These are phyloP conservation scores for Centroberyx gerrardi DNA, from an alignment of 2,797 vertebrate genomes.

Conservation along the genomic window DNA sequence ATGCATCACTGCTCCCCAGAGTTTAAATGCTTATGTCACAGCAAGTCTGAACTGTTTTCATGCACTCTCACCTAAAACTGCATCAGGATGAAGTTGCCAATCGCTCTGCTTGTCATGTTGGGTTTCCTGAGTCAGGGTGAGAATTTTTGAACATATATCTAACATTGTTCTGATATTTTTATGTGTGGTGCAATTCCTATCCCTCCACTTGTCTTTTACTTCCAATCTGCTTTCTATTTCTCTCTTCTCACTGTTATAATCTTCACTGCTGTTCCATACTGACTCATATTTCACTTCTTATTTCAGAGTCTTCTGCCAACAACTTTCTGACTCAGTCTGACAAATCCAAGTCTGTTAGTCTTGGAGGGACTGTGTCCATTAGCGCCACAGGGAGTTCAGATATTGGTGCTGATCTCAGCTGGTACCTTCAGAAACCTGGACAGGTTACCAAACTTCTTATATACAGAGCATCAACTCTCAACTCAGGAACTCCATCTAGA, in stretches of 20 bases:
- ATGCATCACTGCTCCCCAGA: constrained; percentile 32
- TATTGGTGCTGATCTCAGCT: constrained; percentile 19
- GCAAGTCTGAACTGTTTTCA: neutral
- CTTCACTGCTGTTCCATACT: neutral
- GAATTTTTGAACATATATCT: neutral
- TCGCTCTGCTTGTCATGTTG: constrained; percentile 3
- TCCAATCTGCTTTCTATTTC: neutral
- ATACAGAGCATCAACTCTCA: rapidly evolving
- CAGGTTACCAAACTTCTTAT: constrained; percentile 63
- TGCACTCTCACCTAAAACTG: neutral
- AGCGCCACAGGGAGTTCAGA: constrained; percentile 48
- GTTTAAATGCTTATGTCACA: constrained; percentile 9
- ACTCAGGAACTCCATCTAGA: constrained; percentile 47
- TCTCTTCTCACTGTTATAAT: neutral
- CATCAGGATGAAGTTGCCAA: neutral
- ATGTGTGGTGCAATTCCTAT: neutral
- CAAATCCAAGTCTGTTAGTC: constrained; percentile 44
- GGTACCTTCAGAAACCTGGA: constrained; percentile 73
- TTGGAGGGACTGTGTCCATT: constrained; percentile 55
- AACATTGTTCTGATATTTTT: neutral
- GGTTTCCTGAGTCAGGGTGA: constrained; percentile 6
- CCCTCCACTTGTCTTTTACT: too few relatives aligned
- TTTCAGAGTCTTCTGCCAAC: constrained; percentile 47
- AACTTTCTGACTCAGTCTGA: constrained; percentile 57
- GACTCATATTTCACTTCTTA: neutral